A percentile compares a stretch with the other conserved stretches of the same genome.
Evolutionary conservation across 2,797 vertebrate genomes (phyloP).

Genomic region (Cirrhinus mrigala): DNA sequence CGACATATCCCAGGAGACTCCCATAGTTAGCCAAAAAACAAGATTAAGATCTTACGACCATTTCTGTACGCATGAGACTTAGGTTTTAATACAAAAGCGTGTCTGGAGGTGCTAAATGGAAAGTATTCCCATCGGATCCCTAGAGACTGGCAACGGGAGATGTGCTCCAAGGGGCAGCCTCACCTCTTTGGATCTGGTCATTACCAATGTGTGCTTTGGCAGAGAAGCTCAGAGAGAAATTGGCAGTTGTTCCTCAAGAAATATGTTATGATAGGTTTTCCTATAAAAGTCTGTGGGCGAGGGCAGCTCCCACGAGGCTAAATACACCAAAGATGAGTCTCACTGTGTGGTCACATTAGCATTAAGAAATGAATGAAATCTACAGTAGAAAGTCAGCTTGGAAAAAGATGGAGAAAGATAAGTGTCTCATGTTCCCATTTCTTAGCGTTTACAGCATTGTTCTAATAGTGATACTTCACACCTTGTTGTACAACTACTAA

Average conservation of each 20-base stretch:
- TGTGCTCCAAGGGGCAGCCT: slow-evolving; percentile 59
- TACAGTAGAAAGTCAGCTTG: background rate
- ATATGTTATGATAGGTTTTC: slow-evolving; percentile 13
- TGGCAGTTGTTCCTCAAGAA: slow-evolving; percentile 18
- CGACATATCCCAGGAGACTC: slow-evolving; percentile 6
- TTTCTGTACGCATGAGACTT: slow-evolving; percentile 27
- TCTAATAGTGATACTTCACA: slow-evolving; percentile 25
- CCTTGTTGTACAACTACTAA: slow-evolving; percentile 69
- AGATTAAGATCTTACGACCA: slow-evolving; percentile 20
- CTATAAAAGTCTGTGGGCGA: slow-evolving; percentile 7
- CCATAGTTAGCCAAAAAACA: slow-evolving; percentile 38
- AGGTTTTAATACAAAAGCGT: slow-evolving; percentile 45
- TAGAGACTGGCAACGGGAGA: slow-evolving; percentile 58
- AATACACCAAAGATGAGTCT: slow-evolving; percentile 10
- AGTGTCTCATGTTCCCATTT: background rate
- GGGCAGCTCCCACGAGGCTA: slow-evolving; percentile 4
- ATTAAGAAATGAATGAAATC: background rate
- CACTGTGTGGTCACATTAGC: background rate
- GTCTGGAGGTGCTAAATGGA: slow-evolving; percentile 64
- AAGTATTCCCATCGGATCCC: slow-evolving; percentile 63
- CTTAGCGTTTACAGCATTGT: slow-evolving; percentile 29
- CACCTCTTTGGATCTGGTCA: slow-evolving; percentile 64
- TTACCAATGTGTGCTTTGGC: slow-evolving; percentile 62
- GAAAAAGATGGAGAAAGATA: background rate
- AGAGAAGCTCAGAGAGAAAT: slow-evolving; percentile 27